Evolutionary conservation across 2,888 invertebrate genomes (phyloP).

Genomic region (Galerucella calmariensis): DNA sequence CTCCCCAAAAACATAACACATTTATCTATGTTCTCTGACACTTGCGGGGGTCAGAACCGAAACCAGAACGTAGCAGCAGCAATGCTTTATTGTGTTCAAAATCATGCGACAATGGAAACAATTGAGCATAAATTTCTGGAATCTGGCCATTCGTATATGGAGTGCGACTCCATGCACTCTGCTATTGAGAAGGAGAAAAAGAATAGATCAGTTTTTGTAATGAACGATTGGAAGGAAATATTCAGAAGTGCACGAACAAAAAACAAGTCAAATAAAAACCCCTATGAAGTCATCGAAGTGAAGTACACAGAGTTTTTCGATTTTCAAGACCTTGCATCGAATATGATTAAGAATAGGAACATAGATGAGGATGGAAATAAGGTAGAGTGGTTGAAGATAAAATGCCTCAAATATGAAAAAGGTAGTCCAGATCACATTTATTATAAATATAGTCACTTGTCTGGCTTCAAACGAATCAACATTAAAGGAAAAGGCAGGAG

Average conservation of each 20-base stretch:
- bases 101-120: slow-evolving; percentile 41
- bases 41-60: slow-evolving; percentile 52
- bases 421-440: too few relatives aligned
- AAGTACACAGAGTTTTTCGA: not conserved
- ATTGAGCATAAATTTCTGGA: slow-evolving; percentile 48
- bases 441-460: too few relatives aligned
- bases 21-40: slow-evolving; percentile 46
- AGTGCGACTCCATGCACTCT: slow-evolving; percentile 46
- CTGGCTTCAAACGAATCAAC: too few relatives aligned
- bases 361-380: not conserved
- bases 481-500: not conserved
- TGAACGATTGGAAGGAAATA: slow-evolving; percentile 15
- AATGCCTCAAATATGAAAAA: not conserved
- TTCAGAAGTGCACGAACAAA: slow-evolving; percentile 6
- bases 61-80: slow-evolving; percentile 50
- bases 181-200: slow-evolving; percentile 32
- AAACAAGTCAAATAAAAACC: too few relatives aligned
- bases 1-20: not conserved
- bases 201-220: slow-evolving; percentile 14
- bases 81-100: slow-evolving; percentile 46
- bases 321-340: not conserved
- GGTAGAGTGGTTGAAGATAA: not conserved
- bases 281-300: not conserved
- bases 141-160: slow-evolving; percentile 40
- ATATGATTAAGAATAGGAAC: not conserved